phyloP scores from a whole-genome alignment of 2,888 invertebrate genomes.

The Spilosoma lubricipeda region DNA sequence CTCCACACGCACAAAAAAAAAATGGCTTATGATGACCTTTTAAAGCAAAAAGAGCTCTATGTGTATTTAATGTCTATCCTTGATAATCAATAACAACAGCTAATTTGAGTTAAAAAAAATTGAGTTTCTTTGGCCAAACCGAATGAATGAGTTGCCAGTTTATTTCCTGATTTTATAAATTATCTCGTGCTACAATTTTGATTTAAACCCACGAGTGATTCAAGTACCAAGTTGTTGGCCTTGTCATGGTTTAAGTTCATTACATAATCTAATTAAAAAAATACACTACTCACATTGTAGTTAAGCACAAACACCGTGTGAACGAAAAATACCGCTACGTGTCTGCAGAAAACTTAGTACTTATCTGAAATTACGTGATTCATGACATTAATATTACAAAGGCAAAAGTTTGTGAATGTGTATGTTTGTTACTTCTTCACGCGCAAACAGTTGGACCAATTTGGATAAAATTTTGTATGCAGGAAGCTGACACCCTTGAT shows the following conservation, averaged over 20 bases:
- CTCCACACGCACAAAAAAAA: neutral
- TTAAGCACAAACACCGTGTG: neutral
- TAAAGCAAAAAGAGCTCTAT: neutral
- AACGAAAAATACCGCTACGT: neutral
- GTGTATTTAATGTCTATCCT: neutral
- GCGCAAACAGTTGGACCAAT: no score
- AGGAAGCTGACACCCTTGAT: no score
- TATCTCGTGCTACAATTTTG: neutral
- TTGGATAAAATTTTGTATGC: no score
- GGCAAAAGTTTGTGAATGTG: no score
- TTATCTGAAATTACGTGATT: neutral
- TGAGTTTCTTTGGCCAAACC: neutral
- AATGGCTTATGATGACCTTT: neutral
- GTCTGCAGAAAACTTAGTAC: neutral
- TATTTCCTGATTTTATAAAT: neutral
- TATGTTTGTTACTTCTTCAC: no score
- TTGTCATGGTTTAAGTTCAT: slow-evolving; percentile 10
- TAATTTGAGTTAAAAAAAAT: neutral
- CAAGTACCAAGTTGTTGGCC: neutral
- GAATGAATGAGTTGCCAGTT: neutral
- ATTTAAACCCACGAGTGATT: neutral
- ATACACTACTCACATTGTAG: neutral
- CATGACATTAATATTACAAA: no score
- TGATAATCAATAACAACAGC: neutral
- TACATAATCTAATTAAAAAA: neutral